Evolutionary conservation across 2,797 vertebrate species (phyloP).

Genomic region (Scyliorhinus canicula): DNA sequence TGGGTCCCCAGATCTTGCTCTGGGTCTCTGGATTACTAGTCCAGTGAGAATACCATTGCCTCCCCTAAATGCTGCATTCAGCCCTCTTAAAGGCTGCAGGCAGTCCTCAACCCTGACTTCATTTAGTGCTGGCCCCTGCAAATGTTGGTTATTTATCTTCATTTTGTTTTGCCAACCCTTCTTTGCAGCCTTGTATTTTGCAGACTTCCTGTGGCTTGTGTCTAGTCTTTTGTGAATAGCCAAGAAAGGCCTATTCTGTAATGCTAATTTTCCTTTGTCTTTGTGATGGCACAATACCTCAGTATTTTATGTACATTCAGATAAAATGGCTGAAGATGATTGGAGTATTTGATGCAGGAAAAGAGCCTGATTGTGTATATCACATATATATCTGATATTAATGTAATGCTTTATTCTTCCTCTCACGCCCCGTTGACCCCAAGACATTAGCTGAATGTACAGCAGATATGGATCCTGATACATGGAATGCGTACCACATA

Average conservation of each 20-base stretch:
- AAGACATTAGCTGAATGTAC: constrained; percentile 69
- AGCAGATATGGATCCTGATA: constrained; percentile 67
- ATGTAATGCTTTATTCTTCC: not conserved
- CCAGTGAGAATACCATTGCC: too few relatives aligned
- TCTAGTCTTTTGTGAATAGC: not conserved
- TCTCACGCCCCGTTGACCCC: not conserved
- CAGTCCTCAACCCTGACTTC: not conserved
- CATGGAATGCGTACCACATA: constrained; percentile 76
- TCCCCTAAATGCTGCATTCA: not conserved
- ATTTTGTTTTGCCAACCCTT: not conserved
- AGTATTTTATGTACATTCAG: not conserved
- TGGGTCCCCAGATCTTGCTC: too few relatives aligned
- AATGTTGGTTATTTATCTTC: not conserved
- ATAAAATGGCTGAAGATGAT: not conserved
- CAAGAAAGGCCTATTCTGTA: not conserved
- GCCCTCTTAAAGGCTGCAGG: too few relatives aligned
- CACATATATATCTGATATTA: not conserved
- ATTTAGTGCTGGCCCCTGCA: not conserved
- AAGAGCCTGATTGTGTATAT: not conserved
- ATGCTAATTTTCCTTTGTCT: not conserved
- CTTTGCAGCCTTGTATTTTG: not conserved
- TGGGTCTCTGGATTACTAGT: too few relatives aligned
- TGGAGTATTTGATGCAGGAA: not conserved
- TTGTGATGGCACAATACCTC: not conserved
- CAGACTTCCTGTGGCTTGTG: not conserved